Base-by-base conservation (phyloP, 2,797 vertebrate species). In the Harpagifer antarcticus region DNA sequence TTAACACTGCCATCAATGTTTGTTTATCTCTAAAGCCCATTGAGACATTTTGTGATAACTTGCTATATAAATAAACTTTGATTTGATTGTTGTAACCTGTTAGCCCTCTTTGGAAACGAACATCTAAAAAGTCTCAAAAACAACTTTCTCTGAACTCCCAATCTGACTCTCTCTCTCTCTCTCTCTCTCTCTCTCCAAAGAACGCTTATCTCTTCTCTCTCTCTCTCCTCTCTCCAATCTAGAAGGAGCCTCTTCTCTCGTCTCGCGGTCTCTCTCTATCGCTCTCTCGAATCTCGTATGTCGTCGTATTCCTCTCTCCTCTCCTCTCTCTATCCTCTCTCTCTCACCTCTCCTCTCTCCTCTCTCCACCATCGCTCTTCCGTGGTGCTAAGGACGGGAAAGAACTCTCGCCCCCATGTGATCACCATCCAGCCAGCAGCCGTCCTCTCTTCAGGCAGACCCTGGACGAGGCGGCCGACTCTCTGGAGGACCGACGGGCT, bases 351-450 rank as follows among this genome's bases (percentile, higher is more conserved):
- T n/a, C n/a, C n/a, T n/a, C n/a, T n/a, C n/a, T n/a, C n/a, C 14
- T 9, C 44, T 33, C 7, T 62, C 31, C 60, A 6, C 31, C 60
- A 6, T 52, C 17, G 23, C 3, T 78, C 31, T 31, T 70, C 16
- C 76, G 98, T 96, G 84, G 95, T 97, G 70, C 96, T 14, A 94
- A 95, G 0, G 97, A 99, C 14, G 98, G 97, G 48, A 98, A 98
- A 97, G 93, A 98, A 98, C 87, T 96, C 79, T 9, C 94, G 97
- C 9, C 95, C 94, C 2, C 96, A 93, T 57, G 98, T 99, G 48
- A 99, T 98, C 94, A 93, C 92, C 0, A 79, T 93, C 66, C 91
- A 92, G 84, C 69, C 96, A 99, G 87, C 94, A 96, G 73, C 93
- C 95, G 81, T 95, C 96, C 0, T 92, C 95, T 73, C 90, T 90